phyloP scores from a whole-genome alignment of 1,140 invertebrate species.

The Varroa destructor region DNA sequence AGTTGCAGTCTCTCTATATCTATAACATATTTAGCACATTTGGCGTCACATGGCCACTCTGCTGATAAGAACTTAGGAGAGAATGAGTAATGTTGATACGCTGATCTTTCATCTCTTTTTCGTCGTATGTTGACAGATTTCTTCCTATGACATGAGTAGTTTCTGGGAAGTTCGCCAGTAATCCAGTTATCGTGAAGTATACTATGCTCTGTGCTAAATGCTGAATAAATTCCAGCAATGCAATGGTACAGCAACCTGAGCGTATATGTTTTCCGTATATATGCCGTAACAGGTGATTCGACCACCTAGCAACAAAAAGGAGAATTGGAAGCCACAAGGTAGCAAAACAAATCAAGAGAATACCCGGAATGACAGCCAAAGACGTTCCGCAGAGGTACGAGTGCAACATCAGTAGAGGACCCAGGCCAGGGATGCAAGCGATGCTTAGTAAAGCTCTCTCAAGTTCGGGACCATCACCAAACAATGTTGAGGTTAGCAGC shows the following conservation, averaged over 20 bases:
- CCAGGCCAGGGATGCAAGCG: background rate
- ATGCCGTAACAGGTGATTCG: slow-evolving; percentile 9
- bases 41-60: too few species aligned
- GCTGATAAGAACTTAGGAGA: too few species aligned
- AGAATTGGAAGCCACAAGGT: slow-evolving; percentile 1
- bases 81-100: too few species aligned
- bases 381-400: background rate
- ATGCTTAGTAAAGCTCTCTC: background rate
- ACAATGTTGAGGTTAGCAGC: background rate
- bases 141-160: too few species aligned
- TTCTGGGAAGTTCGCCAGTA: too few species aligned
- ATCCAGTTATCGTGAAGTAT: background rate
- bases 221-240: background rate
- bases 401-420: background rate
- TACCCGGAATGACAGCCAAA: background rate
- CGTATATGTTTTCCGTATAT: background rate
- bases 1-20: too few species aligned
- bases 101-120: too few species aligned
- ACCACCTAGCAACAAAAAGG: slow-evolving; percentile 1
- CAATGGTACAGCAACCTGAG: slow-evolving; percentile 1
- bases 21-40: too few species aligned
- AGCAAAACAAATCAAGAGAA: background rate
- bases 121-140: too few species aligned
- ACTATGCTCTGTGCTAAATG: background rate
- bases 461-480: background rate